Conservation (phyloP, 2,888 invertebrate species). For the Xylophagus ater region DNA sequence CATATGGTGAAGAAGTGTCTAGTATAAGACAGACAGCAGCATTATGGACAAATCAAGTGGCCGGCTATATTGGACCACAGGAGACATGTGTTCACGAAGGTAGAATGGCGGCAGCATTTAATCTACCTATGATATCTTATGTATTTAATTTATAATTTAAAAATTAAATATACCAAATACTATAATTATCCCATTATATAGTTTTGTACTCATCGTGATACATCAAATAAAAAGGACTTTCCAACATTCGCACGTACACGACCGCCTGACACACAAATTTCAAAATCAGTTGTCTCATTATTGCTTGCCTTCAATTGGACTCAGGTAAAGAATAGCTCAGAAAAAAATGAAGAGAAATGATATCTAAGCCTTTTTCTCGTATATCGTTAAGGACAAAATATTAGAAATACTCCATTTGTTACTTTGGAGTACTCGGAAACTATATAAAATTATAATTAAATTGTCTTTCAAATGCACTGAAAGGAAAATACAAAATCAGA, state of each 20-base stretch:
- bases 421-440: too few species aligned
- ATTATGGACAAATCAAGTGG: slow-evolving; percentile 71
- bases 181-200: slow-evolving; percentile 39
- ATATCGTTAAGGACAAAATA: too few species aligned
- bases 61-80: slow-evolving; percentile 81
- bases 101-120: slow-evolving; percentile 85
- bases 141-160: slow-evolving; percentile 40
- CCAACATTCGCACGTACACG: slow-evolving; percentile 86
- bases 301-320: slow-evolving; percentile 81
- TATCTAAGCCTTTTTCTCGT: too few species aligned
- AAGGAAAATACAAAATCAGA: too few species aligned
- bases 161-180: neutral
- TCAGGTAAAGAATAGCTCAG: too few species aligned
- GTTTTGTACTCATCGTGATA: slow-evolving; percentile 85
- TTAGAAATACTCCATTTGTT: too few species aligned
- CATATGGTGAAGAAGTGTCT: slow-evolving; percentile 76
- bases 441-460: too few species aligned
- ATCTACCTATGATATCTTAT: slow-evolving; percentile 92
- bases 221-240: slow-evolving; percentile 77
- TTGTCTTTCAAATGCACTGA: too few species aligned
- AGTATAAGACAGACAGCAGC: slow-evolving; percentile 78
- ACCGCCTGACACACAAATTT: slow-evolving; percentile 88
- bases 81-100: slow-evolving; percentile 81
- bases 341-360: too few species aligned
- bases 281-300: slow-evolving; percentile 80